Evolutionary conservation across 2,797 vertebrate species (phyloP), one percentile per base, ranked within the genome.

Genomic region (Lophotriccus pileatus): DNA sequence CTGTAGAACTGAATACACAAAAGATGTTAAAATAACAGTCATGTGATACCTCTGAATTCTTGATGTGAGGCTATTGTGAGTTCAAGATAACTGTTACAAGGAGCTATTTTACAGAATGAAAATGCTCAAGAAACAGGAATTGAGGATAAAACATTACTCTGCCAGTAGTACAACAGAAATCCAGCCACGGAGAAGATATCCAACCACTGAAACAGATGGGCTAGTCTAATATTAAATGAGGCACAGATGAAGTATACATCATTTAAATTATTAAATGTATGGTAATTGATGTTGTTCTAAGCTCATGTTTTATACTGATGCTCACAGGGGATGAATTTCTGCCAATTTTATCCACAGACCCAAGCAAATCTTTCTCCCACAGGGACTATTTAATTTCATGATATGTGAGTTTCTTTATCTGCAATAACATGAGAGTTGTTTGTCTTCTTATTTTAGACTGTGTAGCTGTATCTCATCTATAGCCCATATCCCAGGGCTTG

Each of bases 21-120:
- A 77, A 64, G 64, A 60, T 21, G 6, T 93, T 95, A 77, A 89
- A 94, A 85, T 89, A 97, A 85, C 89, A 94, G 81, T 92, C 81
- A 93, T 55, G 7, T 72, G 78, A 93, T 80, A 92, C 41, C 58
- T 52, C 78, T 74, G 77, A 94, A 87, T 90, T 93, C 90, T 88
- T 43, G 3, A 32, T 73, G 43, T 52, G 79, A 81, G 84, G 64
- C 58, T 70, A 12, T 87, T 70, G 3, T 39, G 39, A 95, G 37
- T 74, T 90, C 67, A 92, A 80, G 52, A 64, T 49, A 77, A 80
- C 56, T n/a, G 56, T 13, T 34, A 76, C 37, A 55, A 84, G 70
- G 64, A 82, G 22, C 25, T 89, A 6, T 67, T 90, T 76, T 47
- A 69, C 36, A 70, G 59, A 79, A 74, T 27, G 3, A 50, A 84